These are phyloP conservation scores for Ophion ventricosus DNA, from an alignment of 2,888 invertebrate species.

Conservation along the genomic window DNA sequence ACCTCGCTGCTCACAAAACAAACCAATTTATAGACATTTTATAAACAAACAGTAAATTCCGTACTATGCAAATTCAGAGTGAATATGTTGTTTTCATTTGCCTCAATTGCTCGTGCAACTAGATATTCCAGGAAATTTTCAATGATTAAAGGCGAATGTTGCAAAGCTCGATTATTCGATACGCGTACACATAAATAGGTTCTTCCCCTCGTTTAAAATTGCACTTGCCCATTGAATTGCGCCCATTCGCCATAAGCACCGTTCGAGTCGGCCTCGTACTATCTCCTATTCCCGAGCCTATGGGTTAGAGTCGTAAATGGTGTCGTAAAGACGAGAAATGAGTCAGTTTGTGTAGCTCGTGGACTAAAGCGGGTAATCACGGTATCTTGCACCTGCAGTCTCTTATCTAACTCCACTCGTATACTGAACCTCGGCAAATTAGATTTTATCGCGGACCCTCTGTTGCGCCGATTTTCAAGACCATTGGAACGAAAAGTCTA, in stretches of 20 bases:
- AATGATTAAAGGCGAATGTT: neutral
- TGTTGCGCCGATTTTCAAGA: neutral
- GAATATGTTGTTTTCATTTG: neutral
- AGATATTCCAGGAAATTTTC: neutral
- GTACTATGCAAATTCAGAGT: neutral
- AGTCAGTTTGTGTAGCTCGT: slow-evolving; percentile 3
- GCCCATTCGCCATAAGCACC: slow-evolving; percentile 12
- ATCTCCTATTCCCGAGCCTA: slow-evolving; percentile 7
- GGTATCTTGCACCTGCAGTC: slow-evolving; percentile 5
- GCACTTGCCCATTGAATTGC: slow-evolving; percentile 20
- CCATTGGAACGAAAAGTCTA: neutral
- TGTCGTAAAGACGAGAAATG: slow-evolving; percentile 45
- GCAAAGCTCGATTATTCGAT: neutral
- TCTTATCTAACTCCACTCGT: neutral
- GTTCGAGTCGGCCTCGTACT: slow-evolving; percentile 2
- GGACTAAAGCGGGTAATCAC: slow-evolving; percentile 19
- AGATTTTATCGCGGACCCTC: neutral
- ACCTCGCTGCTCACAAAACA: neutral
- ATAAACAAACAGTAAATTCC: too few relatives aligned
- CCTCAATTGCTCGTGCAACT: neutral
- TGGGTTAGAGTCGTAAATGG: slow-evolving; percentile 66
- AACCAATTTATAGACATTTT: neutral
- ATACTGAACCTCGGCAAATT: neutral
- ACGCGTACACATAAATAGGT: neutral
- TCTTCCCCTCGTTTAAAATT: slow-evolving; percentile 14